Evolutionary conservation across 2,113 vertebrate genomes (phyloP).

Genomic region (Leptobrachium ailaonicum): DNA sequence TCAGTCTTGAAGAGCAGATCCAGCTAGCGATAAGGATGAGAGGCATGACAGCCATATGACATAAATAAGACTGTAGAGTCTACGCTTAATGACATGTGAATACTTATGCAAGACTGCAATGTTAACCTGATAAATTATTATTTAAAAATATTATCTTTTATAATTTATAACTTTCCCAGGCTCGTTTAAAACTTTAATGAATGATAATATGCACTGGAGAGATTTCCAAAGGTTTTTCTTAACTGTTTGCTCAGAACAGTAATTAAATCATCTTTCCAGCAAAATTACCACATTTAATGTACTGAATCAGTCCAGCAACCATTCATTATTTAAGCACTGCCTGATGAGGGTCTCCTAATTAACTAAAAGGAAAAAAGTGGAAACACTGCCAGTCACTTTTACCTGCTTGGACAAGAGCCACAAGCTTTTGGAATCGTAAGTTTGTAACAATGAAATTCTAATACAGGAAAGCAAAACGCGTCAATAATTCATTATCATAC

Average conservation of each 20-base stretch:
- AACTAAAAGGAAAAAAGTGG: slow-evolving; percentile 1
- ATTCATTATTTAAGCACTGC: slow-evolving; percentile 19
- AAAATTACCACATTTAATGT: slow-evolving; percentile 31
- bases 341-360: slow-evolving; percentile 11
- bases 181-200: slow-evolving; percentile 14
- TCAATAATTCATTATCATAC: too few species aligned
- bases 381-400: background rate
- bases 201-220: background rate
- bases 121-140: background rate
- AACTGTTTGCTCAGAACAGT: slow-evolving; percentile 11
- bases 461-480: too few species aligned
- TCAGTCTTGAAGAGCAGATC: too few species aligned
- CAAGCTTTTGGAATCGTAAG: too few species aligned
- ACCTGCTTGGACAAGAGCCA: too few species aligned
- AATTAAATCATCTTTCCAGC: slow-evolving; percentile 33
- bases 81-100: background rate
- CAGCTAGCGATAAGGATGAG: too few species aligned
- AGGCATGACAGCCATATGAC: too few species aligned
- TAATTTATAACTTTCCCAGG: background rate
- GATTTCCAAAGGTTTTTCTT: background rate
- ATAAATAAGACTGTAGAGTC: background rate
- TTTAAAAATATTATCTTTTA: background rate
- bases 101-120: background rate
- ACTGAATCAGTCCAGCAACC: slow-evolving; percentile 12
- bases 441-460: too few species aligned